These are phyloP conservation scores for Pristiophorus japonicus DNA, from an alignment of 2,113 vertebrate genomes.

Conservation along the genomic window DNA sequence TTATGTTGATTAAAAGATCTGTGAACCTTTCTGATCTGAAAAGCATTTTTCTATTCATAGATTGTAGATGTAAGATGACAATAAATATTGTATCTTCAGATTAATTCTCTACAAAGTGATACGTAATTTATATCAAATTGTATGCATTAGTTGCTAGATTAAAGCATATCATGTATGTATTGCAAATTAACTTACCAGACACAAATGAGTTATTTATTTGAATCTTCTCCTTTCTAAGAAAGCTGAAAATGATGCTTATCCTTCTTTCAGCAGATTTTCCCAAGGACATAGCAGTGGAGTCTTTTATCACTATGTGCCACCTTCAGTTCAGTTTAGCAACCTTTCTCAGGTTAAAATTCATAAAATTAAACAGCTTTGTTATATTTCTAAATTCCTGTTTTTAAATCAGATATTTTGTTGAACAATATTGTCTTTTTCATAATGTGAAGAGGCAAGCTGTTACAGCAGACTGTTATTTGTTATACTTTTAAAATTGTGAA, in stretches of 20 bases:
- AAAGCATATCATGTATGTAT: neutral
- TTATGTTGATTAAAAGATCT: neutral
- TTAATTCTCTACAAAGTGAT: neutral
- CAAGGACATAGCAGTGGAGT: neutral
- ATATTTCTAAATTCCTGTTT: neutral
- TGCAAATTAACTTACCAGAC: neutral
- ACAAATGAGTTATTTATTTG: neutral
- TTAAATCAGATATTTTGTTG: neutral
- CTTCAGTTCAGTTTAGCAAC: neutral
- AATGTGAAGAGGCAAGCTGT: neutral
- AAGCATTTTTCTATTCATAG: neutral
- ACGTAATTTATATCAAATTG: neutral
- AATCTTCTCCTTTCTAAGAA: neutral
- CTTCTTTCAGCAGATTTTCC: neutral
- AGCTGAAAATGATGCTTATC: neutral
- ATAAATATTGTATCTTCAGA: neutral
- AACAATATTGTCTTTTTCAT: neutral
- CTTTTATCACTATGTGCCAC: neutral
- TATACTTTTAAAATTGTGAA: neutral
- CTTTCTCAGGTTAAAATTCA: neutral
- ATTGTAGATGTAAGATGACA: neutral
- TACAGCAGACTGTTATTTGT: neutral
- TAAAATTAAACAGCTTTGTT: neutral
- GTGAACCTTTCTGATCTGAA: neutral
- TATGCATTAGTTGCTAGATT: neutral